phyloP scores from a whole-genome alignment of 2,113 vertebrate species.

The Butorides virescens region DNA sequence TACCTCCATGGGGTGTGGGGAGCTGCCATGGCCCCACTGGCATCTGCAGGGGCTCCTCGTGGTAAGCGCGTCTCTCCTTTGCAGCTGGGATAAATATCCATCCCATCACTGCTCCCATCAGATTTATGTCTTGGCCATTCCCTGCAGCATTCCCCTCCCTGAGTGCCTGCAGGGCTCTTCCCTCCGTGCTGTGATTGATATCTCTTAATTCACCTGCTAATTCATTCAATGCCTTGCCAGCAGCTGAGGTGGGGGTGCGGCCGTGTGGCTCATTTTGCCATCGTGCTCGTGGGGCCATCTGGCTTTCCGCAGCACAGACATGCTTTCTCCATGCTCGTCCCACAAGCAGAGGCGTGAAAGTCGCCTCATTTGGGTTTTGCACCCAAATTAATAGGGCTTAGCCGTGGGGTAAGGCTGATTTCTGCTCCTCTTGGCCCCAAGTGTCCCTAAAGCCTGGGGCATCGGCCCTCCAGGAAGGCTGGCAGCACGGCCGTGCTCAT shows the following conservation, averaged over 20 bases:
- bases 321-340: not conserved
- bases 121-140: not conserved
- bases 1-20: accelerated
- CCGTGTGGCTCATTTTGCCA: not conserved
- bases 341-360: not conserved
- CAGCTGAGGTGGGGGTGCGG: not conserved
- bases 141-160: not conserved
- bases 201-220: not conserved
- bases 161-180: not conserved
- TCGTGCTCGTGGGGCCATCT: accelerated
- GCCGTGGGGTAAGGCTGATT: not conserved
- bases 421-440: not conserved
- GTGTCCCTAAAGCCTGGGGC: not conserved
- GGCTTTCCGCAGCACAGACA: accelerated
- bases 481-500: not conserved
- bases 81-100: not conserved
- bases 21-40: accelerated
- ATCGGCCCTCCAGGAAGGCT: not conserved
- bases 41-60: not conserved
- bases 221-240: not conserved
- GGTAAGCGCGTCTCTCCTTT: not conserved
- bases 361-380: not conserved
- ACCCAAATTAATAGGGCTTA: not conserved
- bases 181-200: not conserved
- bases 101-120: not conserved